phyloP scores from a whole-genome alignment of 2,888 invertebrate genomes.

The Uloborus plumipes region DNA sequence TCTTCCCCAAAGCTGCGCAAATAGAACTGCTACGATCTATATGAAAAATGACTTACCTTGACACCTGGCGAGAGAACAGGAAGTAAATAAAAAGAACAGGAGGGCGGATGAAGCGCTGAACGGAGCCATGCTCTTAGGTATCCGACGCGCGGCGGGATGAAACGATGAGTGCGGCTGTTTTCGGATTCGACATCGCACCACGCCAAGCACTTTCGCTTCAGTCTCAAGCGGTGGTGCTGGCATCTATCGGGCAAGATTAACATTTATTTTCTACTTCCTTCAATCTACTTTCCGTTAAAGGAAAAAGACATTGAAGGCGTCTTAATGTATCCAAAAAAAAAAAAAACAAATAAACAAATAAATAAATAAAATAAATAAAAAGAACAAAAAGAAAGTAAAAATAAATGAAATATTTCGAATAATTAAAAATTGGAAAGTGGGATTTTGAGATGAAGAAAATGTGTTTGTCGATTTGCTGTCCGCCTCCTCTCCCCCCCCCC shows the following conservation, averaged over 20 bases:
- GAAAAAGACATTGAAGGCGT: no score
- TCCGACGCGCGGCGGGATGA: constrained; percentile 15
- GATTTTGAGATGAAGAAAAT: no score
- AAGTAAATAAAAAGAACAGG: constrained; percentile 37
- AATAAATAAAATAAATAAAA: no score
- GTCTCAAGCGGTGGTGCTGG: neutral
- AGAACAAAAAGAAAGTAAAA: no score
- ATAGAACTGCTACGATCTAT: neutral
- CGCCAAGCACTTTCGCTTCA: neutral
- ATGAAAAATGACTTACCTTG: constrained; percentile 46
- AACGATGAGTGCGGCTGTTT: neutral
- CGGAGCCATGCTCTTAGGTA: constrained; percentile 16
- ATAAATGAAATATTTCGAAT: no score
- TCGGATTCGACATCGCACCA: neutral
- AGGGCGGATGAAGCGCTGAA: constrained; percentile 24
- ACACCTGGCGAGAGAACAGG: constrained; percentile 52
- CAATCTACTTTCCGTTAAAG: no score
- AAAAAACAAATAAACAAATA: no score
- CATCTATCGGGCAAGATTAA: constrained; percentile 13
- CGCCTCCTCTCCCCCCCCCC: no score
- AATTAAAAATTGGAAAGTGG: no score
- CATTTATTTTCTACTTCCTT: no score
- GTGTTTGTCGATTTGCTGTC: no score
- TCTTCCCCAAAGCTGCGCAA: neutral
- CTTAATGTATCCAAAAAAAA: no score